Evolutionary conservation across 1,140 invertebrate genomes (phyloP), one percentile per base, ranked within the genome.

Genomic region (Drosophila setifemur): DNA sequence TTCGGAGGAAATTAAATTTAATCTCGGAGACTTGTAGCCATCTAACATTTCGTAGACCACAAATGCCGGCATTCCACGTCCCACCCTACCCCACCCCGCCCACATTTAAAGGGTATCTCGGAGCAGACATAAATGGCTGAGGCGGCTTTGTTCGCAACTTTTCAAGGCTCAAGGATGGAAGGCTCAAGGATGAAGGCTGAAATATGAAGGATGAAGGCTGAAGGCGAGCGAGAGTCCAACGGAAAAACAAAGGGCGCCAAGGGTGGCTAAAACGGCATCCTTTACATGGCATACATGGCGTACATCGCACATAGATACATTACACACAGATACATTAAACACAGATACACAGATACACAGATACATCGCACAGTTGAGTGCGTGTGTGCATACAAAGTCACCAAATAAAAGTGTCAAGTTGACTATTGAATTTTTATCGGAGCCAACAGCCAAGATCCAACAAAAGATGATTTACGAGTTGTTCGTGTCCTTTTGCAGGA

Each of bases 401-500:
- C 47, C 82, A 83, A 83, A 49, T 78, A 88, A 83, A 73, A 78
- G 77, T 83, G 78, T 82, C 82, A 87, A 87, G 73, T 88, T 68
- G 77, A 78, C 73, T 88, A 87, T 87, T 88, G 78, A 88, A 87
- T 87, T 88, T 88, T 83, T 83, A 87, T 83, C 81, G 68, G 44
- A 45, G 63, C 53, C 70, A 55, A 48, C 67, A 73, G 45, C 33
- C 31, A 28, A 12, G 19, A 8, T 16, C 19, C 40, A 26, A 55
- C 63, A 61, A 73, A 60, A 25, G 53, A 86, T 85, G 81, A 85
- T 86, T 85, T 73, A 85, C 61, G 79, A 79, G 54, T 39, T 12
- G 25, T 39, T 29, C 47, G 14, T 23, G 8, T 61, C 5, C 6
- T 26, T 28, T 42, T 43, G 4, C 57, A 90, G 73, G 76, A 70